Evolutionary conservation across 2,113 vertebrate genomes (phyloP).

Genomic region (Bothrops jararaca): DNA sequence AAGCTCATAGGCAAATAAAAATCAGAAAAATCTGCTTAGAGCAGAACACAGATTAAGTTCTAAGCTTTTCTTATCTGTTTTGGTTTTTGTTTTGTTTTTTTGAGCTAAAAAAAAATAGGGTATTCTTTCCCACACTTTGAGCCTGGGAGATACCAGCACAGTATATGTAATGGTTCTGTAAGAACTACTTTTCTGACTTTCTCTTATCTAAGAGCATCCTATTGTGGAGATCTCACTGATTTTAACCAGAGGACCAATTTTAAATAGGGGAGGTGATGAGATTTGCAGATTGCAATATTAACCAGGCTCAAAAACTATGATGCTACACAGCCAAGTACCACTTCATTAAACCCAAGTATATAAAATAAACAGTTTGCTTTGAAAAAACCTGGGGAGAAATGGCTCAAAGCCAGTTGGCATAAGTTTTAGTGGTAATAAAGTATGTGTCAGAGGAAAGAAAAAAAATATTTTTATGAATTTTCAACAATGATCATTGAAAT

Average conservation of each 20-base stretch:
- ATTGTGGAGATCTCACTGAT: slow-evolving; percentile 3
- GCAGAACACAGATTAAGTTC: not conserved
- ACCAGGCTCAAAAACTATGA: not conserved
- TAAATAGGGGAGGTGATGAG: not conserved
- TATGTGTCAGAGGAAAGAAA: slow-evolving; percentile 36
- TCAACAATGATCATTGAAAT: slow-evolving; percentile 36
- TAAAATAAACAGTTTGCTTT: slow-evolving; percentile 21
- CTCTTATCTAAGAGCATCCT: not conserved
- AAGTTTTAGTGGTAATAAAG: slow-evolving; percentile 17
- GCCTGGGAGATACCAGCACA: not conserved
- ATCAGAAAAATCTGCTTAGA: not conserved
- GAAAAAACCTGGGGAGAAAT: slow-evolving; percentile 42
- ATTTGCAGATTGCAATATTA: not conserved
- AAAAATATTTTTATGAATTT: slow-evolving; percentile 51
- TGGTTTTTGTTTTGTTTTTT: too few relatives aligned
- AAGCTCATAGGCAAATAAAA: not conserved
- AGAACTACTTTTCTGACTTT: not conserved
- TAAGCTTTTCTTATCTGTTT: not conserved
- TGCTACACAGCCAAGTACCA: not conserved
- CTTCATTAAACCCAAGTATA: not conserved
- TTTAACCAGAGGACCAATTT: slow-evolving; percentile 9
- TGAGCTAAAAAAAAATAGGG: not conserved
- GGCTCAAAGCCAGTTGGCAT: slow-evolving; percentile 48
- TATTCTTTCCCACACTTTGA: not conserved
- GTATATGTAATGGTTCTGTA: not conserved